Evolutionary conservation across 2,888 invertebrate species (phyloP).

Genomic region (Alitta virens): DNA sequence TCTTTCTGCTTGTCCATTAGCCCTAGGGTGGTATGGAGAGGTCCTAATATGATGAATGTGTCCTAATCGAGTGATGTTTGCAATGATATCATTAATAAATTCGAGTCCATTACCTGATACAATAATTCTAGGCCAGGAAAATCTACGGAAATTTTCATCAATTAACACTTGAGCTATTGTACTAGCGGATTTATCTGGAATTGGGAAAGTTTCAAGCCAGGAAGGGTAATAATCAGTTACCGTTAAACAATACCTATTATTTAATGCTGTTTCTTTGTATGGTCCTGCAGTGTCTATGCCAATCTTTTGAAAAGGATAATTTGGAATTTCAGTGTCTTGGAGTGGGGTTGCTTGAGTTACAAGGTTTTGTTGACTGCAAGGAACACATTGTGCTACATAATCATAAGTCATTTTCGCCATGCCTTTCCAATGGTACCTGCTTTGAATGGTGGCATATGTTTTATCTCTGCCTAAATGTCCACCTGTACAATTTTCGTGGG

Average conservation of each 20-base stretch:
- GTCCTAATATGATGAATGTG: not conserved
- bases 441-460: not conserved
- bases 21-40: not conserved
- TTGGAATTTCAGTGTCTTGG: not conserved
- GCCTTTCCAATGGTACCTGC: not conserved
- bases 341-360: not conserved
- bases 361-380: not conserved
- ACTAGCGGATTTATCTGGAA: not conserved
- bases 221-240: not conserved
- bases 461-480: not conserved
- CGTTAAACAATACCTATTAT: not conserved
- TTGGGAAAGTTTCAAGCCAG: not conserved
- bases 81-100: not conserved
- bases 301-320: not conserved
- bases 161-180: not conserved
- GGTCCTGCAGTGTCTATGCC: not conserved
- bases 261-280: not conserved
- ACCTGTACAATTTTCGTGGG: not conserved
- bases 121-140: not conserved
- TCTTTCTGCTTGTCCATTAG: not conserved
- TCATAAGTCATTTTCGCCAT: not conserved
- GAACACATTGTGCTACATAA: not conserved
- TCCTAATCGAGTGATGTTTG: not conserved
- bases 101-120: not conserved
- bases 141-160: not conserved